Evolutionary conservation across 92 coral and sea anemone genomes (phyloP).

Genomic region (Ricordea florida): DNA sequence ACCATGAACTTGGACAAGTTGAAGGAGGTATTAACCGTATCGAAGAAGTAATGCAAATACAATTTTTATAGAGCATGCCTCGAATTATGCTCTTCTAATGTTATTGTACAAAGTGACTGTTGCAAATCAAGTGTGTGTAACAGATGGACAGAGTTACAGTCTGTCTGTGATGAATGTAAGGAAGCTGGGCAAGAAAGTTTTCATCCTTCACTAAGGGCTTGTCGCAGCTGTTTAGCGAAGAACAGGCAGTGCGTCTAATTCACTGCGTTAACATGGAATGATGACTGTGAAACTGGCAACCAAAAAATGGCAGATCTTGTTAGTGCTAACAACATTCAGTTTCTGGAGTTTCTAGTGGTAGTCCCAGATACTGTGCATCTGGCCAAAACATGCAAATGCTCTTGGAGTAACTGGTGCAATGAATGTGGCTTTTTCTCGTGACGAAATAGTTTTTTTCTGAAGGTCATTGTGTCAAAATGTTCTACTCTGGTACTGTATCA

Average conservation of each 20-base stretch:
- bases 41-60: slow-evolving; percentile 34
- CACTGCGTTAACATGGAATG: slow-evolving; percentile 21
- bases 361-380: slow-evolving; percentile 58
- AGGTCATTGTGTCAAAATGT: slow-evolving; percentile 12
- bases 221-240: slow-evolving; percentile 49
- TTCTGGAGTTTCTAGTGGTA: slow-evolving; percentile 43
- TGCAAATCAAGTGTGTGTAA: slow-evolving; percentile 37
- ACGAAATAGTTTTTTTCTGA: too few species aligned
- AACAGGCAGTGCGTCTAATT: slow-evolving; percentile 15
- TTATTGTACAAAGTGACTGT: slow-evolving; percentile 5
- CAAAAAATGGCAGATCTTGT: slow-evolving; percentile 56
- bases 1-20: background rate
- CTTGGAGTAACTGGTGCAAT: slow-evolving; percentile 56
- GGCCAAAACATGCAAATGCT: slow-evolving; percentile 55
- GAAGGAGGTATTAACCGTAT: slow-evolving; percentile 4
- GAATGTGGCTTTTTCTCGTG: too few species aligned
- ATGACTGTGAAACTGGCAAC: slow-evolving; percentile 46
- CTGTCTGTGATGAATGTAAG: slow-evolving; percentile 58
- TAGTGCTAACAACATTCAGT: slow-evolving; percentile 7
- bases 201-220: slow-evolving; percentile 50
- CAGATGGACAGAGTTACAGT: slow-evolving; percentile 23
- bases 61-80: slow-evolving; percentile 38
- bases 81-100: slow-evolving; percentile 1
- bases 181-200: slow-evolving; percentile 48
- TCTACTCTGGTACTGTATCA: too few species aligned